phyloP scores from a whole-genome alignment of 2,797 vertebrate species.

The Lagorchestes hirsutus region DNA sequence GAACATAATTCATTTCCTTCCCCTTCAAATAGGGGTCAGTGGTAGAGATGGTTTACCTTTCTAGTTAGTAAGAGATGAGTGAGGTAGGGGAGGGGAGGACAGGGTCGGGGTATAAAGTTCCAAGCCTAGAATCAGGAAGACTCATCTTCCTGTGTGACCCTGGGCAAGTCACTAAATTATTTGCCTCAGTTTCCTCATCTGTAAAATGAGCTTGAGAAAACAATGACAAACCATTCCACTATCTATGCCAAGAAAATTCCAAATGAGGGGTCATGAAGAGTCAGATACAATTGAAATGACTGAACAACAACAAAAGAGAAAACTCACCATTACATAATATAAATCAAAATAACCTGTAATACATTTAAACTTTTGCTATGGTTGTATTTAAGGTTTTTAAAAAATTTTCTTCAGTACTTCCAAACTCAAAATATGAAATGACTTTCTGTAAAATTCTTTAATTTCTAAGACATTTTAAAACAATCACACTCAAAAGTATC shows the following conservation, averaged over 20 bases:
- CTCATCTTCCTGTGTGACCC: background rate
- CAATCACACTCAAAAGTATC: constrained; percentile 71
- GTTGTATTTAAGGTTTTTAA: background rate
- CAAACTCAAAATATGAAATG: constrained; percentile 66
- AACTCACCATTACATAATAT: background rate
- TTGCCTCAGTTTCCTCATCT: background rate
- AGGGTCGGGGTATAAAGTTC: background rate
- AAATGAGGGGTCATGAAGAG: background rate
- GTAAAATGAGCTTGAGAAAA: background rate
- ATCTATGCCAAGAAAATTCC: background rate
- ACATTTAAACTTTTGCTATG: background rate
- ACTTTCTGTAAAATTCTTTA: constrained; percentile 77
- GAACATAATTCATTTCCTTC: background rate
- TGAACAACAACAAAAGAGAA: background rate
- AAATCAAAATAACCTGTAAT: background rate
- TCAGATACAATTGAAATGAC: background rate
- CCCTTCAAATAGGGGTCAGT: background rate
- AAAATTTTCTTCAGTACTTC: constrained; percentile 2
- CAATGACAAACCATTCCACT: background rate
- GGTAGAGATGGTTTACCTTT: background rate
- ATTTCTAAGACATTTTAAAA: constrained; percentile 77
- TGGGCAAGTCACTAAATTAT: background rate
- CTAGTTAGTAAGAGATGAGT: background rate
- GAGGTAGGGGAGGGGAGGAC: background rate
- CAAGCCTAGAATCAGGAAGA: background rate